Conservation (phyloP, 1,140 invertebrate species). For the Limonius californicus region DNA sequence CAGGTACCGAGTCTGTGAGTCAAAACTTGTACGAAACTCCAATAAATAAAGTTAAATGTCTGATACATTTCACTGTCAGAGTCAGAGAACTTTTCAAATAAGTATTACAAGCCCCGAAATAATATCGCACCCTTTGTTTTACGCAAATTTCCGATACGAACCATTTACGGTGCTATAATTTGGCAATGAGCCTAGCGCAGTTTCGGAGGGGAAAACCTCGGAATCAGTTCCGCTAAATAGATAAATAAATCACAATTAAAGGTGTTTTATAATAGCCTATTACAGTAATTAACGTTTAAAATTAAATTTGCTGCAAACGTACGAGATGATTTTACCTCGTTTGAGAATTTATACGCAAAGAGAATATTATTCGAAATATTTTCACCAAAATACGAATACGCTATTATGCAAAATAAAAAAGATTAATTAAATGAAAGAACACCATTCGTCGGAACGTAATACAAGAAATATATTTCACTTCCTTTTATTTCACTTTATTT, state of each 20-base stretch:
- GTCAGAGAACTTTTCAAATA: slow-evolving; percentile 7
- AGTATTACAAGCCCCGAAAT: slow-evolving; percentile 5
- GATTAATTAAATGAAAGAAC: no score
- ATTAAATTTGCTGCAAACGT: neutral
- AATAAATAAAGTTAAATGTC: slow-evolving; percentile 14
- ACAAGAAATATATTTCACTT: no score
- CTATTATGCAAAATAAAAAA: no score
- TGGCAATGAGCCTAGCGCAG: slow-evolving; percentile 3
- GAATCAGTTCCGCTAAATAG: slow-evolving; percentile 3
- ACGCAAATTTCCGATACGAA: slow-evolving; percentile 11
- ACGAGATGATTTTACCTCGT: no score
- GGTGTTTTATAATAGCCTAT: slow-evolving; percentile 10
- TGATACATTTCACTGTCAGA: slow-evolving; percentile 11
- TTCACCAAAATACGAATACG: no score
- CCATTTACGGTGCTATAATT: slow-evolving; percentile 6
- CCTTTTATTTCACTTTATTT: no score
- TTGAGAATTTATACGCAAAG: no score
- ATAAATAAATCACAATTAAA: slow-evolving; percentile 15
- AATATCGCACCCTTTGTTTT: slow-evolving; percentile 10
- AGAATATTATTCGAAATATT: no score
- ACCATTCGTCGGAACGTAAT: no score
- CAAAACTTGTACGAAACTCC: slow-evolving; percentile 11
- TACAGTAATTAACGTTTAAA: slow-evolving; percentile 7
- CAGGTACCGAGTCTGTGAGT: slow-evolving; percentile 4
- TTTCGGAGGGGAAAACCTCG: slow-evolving; percentile 4